Conservation (phyloP, 2,113 vertebrate species). For the Axis porcinus region DNA sequence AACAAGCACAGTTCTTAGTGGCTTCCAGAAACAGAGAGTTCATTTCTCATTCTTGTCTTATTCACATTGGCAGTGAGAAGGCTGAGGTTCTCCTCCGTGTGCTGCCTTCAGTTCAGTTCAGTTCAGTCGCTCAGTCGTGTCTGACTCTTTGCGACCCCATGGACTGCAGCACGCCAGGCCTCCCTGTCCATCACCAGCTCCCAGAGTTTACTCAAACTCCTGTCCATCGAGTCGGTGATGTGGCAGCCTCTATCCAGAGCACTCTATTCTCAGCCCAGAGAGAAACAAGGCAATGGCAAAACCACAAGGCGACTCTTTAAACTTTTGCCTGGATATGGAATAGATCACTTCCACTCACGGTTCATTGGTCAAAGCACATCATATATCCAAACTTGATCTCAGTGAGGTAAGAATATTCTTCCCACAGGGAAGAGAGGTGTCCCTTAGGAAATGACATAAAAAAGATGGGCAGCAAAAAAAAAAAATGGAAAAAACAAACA, state of each 20-base stretch:
- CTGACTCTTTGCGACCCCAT: neutral
- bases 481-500: neutral
- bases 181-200: neutral
- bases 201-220: neutral
- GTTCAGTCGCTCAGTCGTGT: rapidly evolving
- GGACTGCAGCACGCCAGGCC: neutral
- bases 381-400: neutral
- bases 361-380: neutral
- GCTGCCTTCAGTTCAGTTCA: neutral
- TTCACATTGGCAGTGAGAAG: neutral
- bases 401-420: neutral
- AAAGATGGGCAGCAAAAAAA: neutral
- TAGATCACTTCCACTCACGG: neutral
- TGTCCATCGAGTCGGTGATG: neutral
- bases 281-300: neutral
- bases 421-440: neutral
- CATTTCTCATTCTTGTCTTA: neutral
- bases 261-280: neutral
- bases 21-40: neutral
- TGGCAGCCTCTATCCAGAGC: neutral
- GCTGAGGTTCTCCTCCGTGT: neutral
- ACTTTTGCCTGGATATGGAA: neutral
- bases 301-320: neutral
- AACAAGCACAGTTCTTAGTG: neutral
- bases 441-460: neutral